A percentile compares a stretch with the other conserved stretches of the same genome.
phyloP scores from a whole-genome alignment of 2,888 invertebrate species.

The Ormyrus thymus region DNA sequence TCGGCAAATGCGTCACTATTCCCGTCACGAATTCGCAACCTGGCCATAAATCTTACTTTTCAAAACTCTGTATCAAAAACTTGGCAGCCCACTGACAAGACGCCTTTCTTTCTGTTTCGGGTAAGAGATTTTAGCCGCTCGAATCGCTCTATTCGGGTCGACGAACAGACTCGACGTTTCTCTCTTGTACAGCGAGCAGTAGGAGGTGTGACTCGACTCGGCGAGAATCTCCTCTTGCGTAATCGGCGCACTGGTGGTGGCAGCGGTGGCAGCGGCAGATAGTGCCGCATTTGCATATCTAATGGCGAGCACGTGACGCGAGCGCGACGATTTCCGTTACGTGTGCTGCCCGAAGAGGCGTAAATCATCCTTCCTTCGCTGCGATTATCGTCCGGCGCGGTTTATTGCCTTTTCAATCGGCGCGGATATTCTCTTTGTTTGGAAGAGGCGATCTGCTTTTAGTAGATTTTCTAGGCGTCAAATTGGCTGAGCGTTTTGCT shows the following conservation, averaged over 20 bases:
- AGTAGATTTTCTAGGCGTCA: too few relatives aligned
- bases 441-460: too few relatives aligned
- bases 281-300: conserved; percentile 34
- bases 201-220: neutral
- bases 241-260: conserved; percentile 21
- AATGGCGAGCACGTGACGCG: conserved; percentile 50
- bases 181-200: neutral
- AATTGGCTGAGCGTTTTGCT: too few relatives aligned
- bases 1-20: too few relatives aligned
- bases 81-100: neutral
- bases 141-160: conserved; percentile 8
- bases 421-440: too few relatives aligned
- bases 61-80: too few relatives aligned
- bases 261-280: conserved; percentile 18
- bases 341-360: conserved; percentile 2
- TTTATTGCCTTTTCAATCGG: too few relatives aligned
- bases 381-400: neutral
- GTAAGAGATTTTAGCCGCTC: neutral
- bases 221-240: conserved; percentile 8
- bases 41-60: too few relatives aligned
- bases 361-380: neutral
- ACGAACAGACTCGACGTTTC: conserved; percentile 1
- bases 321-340: conserved; percentile 36
- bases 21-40: too few relatives aligned
- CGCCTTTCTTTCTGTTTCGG: neutral